Evolutionary conservation across 2,888 invertebrate species (phyloP).

Genomic region (Chalcis sispes): DNA sequence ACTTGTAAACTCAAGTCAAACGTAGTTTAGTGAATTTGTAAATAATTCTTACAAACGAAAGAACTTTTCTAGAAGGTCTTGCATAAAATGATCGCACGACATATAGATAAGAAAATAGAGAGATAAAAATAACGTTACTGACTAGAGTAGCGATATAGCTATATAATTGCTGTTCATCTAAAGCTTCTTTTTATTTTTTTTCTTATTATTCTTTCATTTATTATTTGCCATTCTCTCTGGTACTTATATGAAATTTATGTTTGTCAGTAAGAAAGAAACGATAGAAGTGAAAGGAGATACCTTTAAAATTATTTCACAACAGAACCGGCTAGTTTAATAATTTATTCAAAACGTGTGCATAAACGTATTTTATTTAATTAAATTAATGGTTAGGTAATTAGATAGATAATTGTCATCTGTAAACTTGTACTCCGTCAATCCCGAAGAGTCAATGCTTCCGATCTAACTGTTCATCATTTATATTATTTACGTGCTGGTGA

Average conservation of each 20-base stretch:
- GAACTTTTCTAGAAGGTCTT: constrained; percentile 39
- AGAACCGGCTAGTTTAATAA: constrained; percentile 43
- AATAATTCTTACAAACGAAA: constrained; percentile 31
- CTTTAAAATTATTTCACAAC: constrained; percentile 31
- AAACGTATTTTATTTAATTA: constrained; percentile 46
- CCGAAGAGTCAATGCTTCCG: constrained; percentile 53
- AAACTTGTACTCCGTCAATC: constrained; percentile 44
- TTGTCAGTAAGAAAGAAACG: constrained; percentile 42
- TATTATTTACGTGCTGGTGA: constrained; percentile 45
- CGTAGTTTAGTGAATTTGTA: constrained; percentile 41
- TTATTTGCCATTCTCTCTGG: constrained; percentile 28
- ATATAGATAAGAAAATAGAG: constrained; percentile 54
- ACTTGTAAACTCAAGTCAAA: constrained; percentile 2
- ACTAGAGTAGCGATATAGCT: constrained; percentile 11
- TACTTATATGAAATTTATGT: constrained; percentile 28
- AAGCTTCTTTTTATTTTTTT: constrained; percentile 17
- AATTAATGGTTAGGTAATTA: constrained; percentile 53
- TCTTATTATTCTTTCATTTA: constrained; percentile 10
- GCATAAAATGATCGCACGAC: constrained; percentile 37
- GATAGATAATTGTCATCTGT: constrained; percentile 56
- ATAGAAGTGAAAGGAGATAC: constrained; percentile 55
- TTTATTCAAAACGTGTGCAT: constrained; percentile 51
- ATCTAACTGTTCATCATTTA: constrained; percentile 51
- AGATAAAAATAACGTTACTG: constrained; percentile 58
- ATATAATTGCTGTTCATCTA: constrained; percentile 18